These are phyloP conservation scores for Dasyurus viverrinus DNA, from an alignment of 2,113 vertebrate species.

Conservation along the genomic window DNA sequence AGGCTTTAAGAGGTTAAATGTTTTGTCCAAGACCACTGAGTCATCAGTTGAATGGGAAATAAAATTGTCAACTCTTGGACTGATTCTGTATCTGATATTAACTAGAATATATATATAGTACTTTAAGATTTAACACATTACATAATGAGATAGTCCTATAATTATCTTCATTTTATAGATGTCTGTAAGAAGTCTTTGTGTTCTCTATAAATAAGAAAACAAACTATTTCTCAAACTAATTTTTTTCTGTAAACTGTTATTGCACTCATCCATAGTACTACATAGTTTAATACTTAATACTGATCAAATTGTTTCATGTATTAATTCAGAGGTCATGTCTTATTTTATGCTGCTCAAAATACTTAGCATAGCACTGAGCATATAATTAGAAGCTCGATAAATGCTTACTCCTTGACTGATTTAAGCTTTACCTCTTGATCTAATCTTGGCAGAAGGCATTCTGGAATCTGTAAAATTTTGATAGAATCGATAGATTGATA, in stretches of 20 bases:
- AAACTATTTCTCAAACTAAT: not conserved
- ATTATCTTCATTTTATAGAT: not conserved
- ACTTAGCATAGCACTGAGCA: not conserved
- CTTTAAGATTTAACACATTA: not conserved
- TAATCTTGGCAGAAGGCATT: not conserved
- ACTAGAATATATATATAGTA: not conserved
- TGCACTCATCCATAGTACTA: not conserved
- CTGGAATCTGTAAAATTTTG: not conserved
- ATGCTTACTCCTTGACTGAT: not conserved
- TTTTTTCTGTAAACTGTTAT: not conserved
- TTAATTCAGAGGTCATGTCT: not conserved
- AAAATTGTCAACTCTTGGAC: not conserved
- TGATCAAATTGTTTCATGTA: not conserved
- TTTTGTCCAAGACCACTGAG: not conserved
- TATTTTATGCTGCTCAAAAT: not conserved
- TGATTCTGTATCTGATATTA: not conserved
- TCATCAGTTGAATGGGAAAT: not conserved
- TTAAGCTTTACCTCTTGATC: not conserved
- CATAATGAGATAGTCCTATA: not conserved
- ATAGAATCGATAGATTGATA: not conserved
- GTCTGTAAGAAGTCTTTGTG: not conserved
- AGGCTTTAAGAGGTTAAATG: slow-evolving; percentile 10
- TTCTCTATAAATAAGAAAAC: not conserved
- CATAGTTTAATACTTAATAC: not conserved
- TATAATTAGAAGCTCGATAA: not conserved